These are phyloP conservation scores for Macaria liturata DNA, from an alignment of 2,888 invertebrate species.

Conservation along the genomic window DNA sequence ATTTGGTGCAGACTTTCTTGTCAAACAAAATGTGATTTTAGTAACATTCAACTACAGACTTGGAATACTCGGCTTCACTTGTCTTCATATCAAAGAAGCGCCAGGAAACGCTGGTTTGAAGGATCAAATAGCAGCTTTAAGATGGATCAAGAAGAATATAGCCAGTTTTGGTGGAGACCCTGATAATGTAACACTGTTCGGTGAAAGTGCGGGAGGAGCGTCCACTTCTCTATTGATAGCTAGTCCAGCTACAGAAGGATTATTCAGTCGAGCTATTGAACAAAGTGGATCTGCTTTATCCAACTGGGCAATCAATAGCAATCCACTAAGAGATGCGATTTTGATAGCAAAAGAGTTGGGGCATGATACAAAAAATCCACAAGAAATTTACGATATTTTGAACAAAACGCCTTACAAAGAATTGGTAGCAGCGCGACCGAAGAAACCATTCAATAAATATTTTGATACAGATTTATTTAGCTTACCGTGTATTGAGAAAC, in stretches of 20 bases:
- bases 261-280: conserved; percentile 66
- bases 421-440: conserved; percentile 48
- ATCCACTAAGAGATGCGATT: conserved; percentile 63
- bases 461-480: conserved; percentile 66
- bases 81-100: conserved; percentile 68
- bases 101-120: conserved; percentile 74
- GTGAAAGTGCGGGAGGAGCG: conserved; percentile 71
- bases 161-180: conserved; percentile 72
- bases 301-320: conserved; percentile 67
- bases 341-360: conserved; percentile 64
- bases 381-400: conserved; percentile 63
- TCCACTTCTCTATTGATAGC: conserved; percentile 60
- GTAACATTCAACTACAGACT: conserved; percentile 74
- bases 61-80: conserved; percentile 67
- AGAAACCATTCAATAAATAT: conserved; percentile 58
- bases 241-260: conserved; percentile 57
- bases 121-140: conserved; percentile 73
- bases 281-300: conserved; percentile 69
- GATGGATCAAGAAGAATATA: conserved; percentile 72
- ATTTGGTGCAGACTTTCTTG: conserved; percentile 66
- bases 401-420: conserved; percentile 51
- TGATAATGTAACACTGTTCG: conserved; percentile 71
- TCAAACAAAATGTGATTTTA: conserved; percentile 64
- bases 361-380: conserved; percentile 56
- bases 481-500: conserved; percentile 67